Evolutionary conservation across 2,113 vertebrate species (phyloP), one percentile per base, ranked within the genome.

Genomic region (Mormyrus iriodes): DNA sequence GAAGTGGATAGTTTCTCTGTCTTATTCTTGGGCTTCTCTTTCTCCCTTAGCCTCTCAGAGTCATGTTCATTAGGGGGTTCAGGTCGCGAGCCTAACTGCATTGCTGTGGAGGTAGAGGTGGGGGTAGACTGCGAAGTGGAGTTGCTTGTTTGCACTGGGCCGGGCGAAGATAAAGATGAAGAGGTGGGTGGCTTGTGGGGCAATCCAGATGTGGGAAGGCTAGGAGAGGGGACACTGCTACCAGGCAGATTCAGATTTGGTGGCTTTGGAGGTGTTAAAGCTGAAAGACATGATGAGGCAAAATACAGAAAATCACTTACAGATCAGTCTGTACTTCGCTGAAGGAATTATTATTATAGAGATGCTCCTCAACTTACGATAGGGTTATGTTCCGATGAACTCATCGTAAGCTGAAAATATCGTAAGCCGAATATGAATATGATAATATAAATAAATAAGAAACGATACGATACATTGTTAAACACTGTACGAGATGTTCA

Each of bases 181-280:
- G 95, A 94, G 89, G 95, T 93, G 88, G 95, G 94, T 87, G 94
- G 94, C 85, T 97, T 97, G 96, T 96, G 96, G 95, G 95, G 96
- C 95, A 95, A 95, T 95, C 97, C 97, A 94, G 98, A 99, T 86
- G 96, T 97, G 91, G 96, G 96, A 90, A 97, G 95, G 92, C 96
- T 96, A 0, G 96, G 96, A 44, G 97, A 97, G 93, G 96, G 95
- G 92, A 96, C 94, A 92, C 94, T 96, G 94, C 96, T 96, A 96
- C 96, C 96, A 92, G 96, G 95, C 95, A 99, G 97, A 95, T 97
- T 98, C 96, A 99, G 97, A 95, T 96, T 99, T 93, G 97, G 96
- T 95, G 98, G 96, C 96, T 99, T 99, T 90, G 98, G 98, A 96
- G 98, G 97, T 92, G 97, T 99, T 99, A 99, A 99, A 99, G 98